Evolutionary conservation across 1,140 invertebrate genomes (phyloP).

Genomic region (Orius laevigatus): DNA sequence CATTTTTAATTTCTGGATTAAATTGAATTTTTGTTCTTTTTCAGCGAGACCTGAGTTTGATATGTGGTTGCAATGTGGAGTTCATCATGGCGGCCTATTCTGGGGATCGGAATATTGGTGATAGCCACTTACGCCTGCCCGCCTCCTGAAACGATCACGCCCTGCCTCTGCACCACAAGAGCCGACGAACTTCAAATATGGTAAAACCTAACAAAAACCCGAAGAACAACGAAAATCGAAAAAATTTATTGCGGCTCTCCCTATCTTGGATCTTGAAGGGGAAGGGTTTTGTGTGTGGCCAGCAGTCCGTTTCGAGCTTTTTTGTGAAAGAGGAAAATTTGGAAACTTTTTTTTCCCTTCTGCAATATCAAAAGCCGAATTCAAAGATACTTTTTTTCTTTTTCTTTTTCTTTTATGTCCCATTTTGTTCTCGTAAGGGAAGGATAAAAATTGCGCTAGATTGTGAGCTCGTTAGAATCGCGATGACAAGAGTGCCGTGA

Average conservation of each 20-base stretch:
- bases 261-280: not conserved
- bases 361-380: too few species aligned
- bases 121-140: slow-evolving; percentile 14
- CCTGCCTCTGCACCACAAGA: slow-evolving; percentile 21
- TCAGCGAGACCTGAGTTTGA: slow-evolving; percentile 1
- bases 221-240: not conserved
- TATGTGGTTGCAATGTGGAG: slow-evolving; percentile 10
- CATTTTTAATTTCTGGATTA: too few species aligned
- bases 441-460: too few species aligned
- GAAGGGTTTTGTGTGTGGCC: not conserved
- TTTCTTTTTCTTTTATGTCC: too few species aligned
- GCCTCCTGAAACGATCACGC: slow-evolving; percentile 18
- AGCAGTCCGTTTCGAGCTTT: not conserved
- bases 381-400: too few species aligned
- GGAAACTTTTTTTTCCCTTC: too few species aligned
- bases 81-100: slow-evolving; percentile 5
- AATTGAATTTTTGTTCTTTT: not conserved
- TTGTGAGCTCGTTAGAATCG: too few species aligned
- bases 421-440: not conserved
- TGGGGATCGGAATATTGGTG: slow-evolving; percentile 1
- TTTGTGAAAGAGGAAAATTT: too few species aligned
- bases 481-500: too few species aligned
- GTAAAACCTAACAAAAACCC: slow-evolving; percentile 13
- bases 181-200: slow-evolving; percentile 23
- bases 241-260: not conserved